phyloP scores from a whole-genome alignment of 2,113 vertebrate species.

The Paradisaea rubra region DNA sequence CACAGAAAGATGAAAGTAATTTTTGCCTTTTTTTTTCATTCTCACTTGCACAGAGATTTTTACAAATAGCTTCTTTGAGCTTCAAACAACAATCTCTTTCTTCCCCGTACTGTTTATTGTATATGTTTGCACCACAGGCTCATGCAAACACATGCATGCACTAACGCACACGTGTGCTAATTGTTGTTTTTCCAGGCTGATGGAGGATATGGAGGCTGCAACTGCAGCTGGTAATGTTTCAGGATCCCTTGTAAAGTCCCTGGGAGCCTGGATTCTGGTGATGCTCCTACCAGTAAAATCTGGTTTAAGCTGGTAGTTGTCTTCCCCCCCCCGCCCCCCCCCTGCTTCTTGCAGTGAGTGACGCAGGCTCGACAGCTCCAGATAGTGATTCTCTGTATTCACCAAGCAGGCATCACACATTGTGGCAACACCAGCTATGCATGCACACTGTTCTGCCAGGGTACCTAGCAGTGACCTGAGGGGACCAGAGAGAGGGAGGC shows the following conservation, averaged over 20 bases:
- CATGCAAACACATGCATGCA: conserved; percentile 7
- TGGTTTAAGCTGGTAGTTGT: conserved; percentile 66
- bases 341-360: conserved; percentile 55
- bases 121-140: neutral
- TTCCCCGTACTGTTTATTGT: neutral
- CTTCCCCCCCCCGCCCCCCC: neutral
- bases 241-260: conserved; percentile 43
- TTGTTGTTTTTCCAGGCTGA: conserved; percentile 20
- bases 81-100: neutral
- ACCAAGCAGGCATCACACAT: conserved; percentile 4
- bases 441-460: neutral
- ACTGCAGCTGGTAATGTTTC: conserved; percentile 15
- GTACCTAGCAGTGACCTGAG: conserved; percentile 12
- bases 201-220: neutral
- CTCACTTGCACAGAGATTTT: conserved; percentile 17
- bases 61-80: conserved; percentile 25
- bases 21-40: neutral
- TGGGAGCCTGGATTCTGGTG: conserved; percentile 47
- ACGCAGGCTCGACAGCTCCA: conserved; percentile 65
- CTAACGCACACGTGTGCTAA: neutral
- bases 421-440: neutral
- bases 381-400: conserved; percentile 65
- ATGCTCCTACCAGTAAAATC: conserved; percentile 66
- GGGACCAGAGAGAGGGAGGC: neutral
- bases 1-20: conserved; percentile 38